Conservation (phyloP, 2,797 vertebrate genomes). For the Pelobates cultripes region DNA sequence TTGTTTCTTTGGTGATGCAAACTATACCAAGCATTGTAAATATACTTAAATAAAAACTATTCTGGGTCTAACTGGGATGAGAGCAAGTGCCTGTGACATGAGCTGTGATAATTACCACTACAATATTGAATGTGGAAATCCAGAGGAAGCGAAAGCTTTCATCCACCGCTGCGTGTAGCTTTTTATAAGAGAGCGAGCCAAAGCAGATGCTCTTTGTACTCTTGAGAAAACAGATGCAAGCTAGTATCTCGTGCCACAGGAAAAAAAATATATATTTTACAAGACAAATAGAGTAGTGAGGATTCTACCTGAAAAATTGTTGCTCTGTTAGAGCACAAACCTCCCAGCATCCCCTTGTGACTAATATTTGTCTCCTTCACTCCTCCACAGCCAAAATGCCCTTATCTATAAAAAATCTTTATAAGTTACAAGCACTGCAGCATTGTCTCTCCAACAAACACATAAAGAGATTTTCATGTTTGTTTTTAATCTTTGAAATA, state of each 20-base stretch:
- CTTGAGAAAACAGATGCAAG: too few relatives aligned
- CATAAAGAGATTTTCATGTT: not conserved
- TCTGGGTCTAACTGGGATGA: too few relatives aligned
- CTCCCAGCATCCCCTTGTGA: conserved; percentile 1
- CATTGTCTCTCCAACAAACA: not conserved
- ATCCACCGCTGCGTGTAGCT: too few relatives aligned
- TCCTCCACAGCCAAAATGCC: not conserved
- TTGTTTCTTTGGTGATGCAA: too few relatives aligned
- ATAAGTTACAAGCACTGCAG: not conserved
- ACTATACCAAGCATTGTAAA: too few relatives aligned
- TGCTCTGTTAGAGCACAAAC: not conserved
- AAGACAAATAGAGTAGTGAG: not conserved
- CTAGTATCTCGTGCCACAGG: too few relatives aligned
- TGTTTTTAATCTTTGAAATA: not conserved
- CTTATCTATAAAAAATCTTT: not conserved
- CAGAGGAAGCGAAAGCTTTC: too few relatives aligned
- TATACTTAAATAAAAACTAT: too few relatives aligned
- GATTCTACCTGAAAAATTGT: not conserved
- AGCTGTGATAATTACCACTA: too few relatives aligned
- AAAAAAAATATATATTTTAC: not conserved
- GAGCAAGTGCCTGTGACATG: too few relatives aligned
- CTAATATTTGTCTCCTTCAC: not conserved
- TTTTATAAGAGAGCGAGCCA: too few relatives aligned
- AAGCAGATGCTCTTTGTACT: not conserved
- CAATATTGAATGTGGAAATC: too few relatives aligned